These are phyloP conservation scores for Champsocephalus gunnari DNA, from an alignment of 2,797 vertebrate genomes.

Conservation along the genomic window DNA sequence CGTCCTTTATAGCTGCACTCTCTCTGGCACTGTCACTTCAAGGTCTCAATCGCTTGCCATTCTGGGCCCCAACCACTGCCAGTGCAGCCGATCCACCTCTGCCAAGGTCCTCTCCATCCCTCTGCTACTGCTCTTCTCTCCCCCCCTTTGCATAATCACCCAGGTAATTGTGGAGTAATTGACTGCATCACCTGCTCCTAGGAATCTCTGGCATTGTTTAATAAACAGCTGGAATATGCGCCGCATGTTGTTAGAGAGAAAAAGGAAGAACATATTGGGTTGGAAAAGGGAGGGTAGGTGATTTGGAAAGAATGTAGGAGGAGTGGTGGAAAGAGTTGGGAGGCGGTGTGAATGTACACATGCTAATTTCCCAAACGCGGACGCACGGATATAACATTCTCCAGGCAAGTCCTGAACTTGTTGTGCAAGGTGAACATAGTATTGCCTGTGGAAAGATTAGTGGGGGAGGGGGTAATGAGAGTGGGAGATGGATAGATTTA, in stretches of 20 bases:
- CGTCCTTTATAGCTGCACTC: constrained; percentile 73
- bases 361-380: constrained; percentile 55
- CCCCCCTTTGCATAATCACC: constrained; percentile 81
- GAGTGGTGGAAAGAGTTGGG: constrained; percentile 28
- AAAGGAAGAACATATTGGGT: constrained; percentile 68
- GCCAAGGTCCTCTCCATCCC: constrained; percentile 74
- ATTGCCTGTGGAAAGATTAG: constrained; percentile 72
- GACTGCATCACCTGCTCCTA: constrained; percentile 83
- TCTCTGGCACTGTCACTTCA: constrained; percentile 76
- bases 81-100: constrained; percentile 66
- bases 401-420: constrained; percentile 64
- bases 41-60: constrained; percentile 77
- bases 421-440: constrained; percentile 67
- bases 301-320: constrained; percentile 18
- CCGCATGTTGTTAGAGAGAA: constrained; percentile 76
- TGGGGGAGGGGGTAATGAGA: constrained; percentile 69
- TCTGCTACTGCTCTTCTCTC: constrained; percentile 68
- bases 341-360: constrained; percentile 30
- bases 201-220: constrained; percentile 81
- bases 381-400: constrained; percentile 50
- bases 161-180: constrained; percentile 87
- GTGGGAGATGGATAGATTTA: constrained; percentile 77
- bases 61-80: constrained; percentile 66
- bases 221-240: constrained; percentile 84
- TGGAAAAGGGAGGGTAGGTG: constrained; percentile 18